A percentile compares a stretch with the other conserved stretches of the same genome.
phyloP scores from a whole-genome alignment of 1,140 invertebrate genomes.

The Lucilia sericata region DNA sequence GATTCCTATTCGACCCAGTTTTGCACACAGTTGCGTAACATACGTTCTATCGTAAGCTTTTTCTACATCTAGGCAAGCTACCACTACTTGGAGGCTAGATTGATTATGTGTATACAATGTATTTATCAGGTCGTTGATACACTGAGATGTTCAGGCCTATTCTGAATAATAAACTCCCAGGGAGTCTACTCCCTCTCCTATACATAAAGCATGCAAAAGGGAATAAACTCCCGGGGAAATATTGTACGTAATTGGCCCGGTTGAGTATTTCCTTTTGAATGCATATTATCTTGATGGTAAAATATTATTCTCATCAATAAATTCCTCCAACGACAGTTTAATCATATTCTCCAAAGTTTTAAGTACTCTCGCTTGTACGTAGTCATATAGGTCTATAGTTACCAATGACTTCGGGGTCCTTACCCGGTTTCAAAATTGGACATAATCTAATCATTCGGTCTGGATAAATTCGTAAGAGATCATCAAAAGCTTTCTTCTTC shows the following conservation, averaged over 20 bases:
- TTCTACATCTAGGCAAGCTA: neutral
- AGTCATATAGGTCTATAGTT: neutral
- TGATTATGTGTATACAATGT: neutral
- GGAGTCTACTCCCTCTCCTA: too few species aligned
- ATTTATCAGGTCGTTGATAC: slow-evolving; percentile 40
- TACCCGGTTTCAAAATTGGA: neutral
- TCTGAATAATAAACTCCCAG: too few species aligned
- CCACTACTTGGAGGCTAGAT: neutral
- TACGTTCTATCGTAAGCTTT: slow-evolving; percentile 11
- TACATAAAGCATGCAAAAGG: too few species aligned
- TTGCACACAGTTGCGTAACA: neutral
- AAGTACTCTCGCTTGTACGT: too few species aligned
- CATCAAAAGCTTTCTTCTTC: neutral
- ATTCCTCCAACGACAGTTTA: neutral
- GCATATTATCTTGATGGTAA: slow-evolving; percentile 14
- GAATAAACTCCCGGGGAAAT: too few species aligned
- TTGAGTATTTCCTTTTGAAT: neutral
- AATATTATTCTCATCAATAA: neutral
- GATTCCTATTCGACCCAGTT: neutral
- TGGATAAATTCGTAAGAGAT: neutral
- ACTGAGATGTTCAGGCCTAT: neutral
- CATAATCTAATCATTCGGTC: neutral
- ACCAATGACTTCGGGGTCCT: neutral
- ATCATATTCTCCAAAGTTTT: neutral
- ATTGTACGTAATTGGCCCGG: too few species aligned